These are phyloP conservation scores for Parauchenoglanis punctatus DNA, from an alignment of 2,797 vertebrate species.

Conservation along the genomic window DNA sequence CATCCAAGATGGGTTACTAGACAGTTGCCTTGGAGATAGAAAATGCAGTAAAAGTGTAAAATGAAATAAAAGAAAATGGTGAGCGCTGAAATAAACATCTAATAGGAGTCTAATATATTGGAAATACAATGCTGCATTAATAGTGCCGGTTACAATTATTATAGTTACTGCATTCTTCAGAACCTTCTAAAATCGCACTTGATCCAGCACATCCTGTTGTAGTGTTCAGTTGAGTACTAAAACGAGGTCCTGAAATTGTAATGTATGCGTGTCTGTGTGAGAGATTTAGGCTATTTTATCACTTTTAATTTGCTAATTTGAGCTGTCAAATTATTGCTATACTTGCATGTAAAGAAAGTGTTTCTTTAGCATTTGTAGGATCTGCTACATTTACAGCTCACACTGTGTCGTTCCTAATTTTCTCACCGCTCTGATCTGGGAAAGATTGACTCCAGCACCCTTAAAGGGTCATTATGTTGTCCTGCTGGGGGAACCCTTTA, in stretches of 20 bases:
- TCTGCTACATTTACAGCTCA: not conserved
- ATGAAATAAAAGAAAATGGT: not conserved
- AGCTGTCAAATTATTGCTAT: not conserved
- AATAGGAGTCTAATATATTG: not conserved
- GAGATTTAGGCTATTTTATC: not conserved
- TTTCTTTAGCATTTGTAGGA: not conserved
- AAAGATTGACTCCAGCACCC: not conserved
- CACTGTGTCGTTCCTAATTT: not conserved
- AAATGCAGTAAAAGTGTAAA: no score
- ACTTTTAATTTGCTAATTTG: not conserved
- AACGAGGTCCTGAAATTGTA: not conserved
- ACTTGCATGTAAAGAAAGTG: not conserved
- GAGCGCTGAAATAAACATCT: not conserved
- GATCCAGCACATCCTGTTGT: not conserved
- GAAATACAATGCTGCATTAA: not conserved
- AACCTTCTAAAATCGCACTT: not conserved
- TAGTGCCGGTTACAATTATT: not conserved
- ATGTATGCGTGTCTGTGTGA: no score
- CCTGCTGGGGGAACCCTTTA: not conserved
- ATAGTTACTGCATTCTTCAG: no score
- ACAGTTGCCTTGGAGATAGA: not conserved
- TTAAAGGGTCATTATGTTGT: not conserved
- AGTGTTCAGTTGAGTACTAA: not conserved
- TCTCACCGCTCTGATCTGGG: not conserved
- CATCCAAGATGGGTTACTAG: not conserved